These are phyloP conservation scores for Brachionus angularis DNA, from an alignment of 1,140 invertebrate genomes.

Conservation along the genomic window DNA sequence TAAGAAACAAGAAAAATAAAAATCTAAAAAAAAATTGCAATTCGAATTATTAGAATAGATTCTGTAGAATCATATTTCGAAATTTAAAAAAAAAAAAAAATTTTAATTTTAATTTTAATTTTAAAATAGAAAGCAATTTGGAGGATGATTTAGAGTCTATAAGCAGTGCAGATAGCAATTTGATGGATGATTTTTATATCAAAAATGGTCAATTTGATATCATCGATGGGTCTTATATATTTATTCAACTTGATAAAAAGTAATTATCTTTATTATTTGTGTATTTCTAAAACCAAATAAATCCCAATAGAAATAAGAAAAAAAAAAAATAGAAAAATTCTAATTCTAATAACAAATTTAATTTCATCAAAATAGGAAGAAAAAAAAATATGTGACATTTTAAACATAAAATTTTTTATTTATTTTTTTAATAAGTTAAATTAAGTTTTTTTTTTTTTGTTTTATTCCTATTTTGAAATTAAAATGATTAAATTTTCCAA, in stretches of 20 bases:
- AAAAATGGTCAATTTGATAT: conserved; percentile 37
- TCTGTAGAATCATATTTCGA: too few species aligned
- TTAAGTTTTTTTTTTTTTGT: background rate
- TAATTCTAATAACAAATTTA: background rate
- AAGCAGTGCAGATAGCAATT: too few species aligned
- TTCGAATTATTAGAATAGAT: too few species aligned
- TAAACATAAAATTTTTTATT: background rate
- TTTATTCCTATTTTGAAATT: background rate
- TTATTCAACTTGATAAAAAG: background rate
- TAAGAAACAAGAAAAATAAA: too few species aligned
- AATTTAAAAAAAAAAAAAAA: background rate
- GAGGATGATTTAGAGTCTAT: too few species aligned
- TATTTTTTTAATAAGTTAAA: background rate
- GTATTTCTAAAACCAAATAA: too few species aligned
- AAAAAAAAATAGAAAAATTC: background rate
- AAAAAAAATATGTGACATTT: background rate
- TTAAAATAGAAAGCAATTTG: too few species aligned
- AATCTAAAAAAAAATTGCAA: too few species aligned
- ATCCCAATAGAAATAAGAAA: background rate
- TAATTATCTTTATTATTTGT: background rate
- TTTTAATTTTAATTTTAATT: too few species aligned
- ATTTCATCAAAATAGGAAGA: background rate
- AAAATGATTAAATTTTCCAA: background rate
- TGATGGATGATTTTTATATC: background rate
- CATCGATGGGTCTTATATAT: conserved; percentile 1